phyloP scores from a whole-genome alignment of 2,888 invertebrate genomes.

The Petrolisthes manimaculis region DNA sequence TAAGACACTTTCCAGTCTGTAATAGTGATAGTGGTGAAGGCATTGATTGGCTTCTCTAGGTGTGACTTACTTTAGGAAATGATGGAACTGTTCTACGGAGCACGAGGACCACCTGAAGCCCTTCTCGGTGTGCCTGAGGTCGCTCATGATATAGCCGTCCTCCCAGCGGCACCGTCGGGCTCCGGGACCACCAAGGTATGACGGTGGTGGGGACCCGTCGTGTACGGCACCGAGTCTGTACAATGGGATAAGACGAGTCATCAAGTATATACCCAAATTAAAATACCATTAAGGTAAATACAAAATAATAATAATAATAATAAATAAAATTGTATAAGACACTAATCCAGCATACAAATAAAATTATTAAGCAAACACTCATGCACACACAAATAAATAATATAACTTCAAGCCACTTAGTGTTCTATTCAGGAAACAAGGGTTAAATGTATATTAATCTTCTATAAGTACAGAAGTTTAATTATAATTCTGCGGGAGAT shows the following conservation, averaged over 20 bases:
- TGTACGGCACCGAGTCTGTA: conserved; percentile 92
- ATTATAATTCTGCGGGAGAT: too few species aligned
- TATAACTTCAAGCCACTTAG: too few species aligned
- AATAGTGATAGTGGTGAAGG: background rate
- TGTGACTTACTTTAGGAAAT: conserved; percentile 87
- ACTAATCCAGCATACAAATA: background rate
- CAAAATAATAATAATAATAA: too few species aligned
- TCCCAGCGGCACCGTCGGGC: conserved; percentile 96
- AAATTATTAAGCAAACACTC: too few species aligned
- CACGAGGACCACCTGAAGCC: conserved; percentile 96
- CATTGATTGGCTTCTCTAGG: background rate
- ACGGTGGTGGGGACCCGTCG: conserved; percentile 94
- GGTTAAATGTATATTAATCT: too few species aligned
- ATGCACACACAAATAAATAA: too few species aligned
- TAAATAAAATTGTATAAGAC: background rate
- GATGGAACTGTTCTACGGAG: conserved; percentile 92
- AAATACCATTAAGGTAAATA: too few species aligned
- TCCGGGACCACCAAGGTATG: conserved; percentile 92
- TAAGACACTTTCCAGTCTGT: background rate
- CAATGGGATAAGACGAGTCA: too few species aligned
- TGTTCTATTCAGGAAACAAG: too few species aligned
- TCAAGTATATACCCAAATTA: too few species aligned
- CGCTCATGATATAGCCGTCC: conserved; percentile 96
- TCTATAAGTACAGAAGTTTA: too few species aligned
- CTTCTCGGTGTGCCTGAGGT: conserved; percentile 91